Base-by-base conservation (phyloP, 2,797 vertebrate genomes). In the Lindbergichthys nudifrons region DNA sequence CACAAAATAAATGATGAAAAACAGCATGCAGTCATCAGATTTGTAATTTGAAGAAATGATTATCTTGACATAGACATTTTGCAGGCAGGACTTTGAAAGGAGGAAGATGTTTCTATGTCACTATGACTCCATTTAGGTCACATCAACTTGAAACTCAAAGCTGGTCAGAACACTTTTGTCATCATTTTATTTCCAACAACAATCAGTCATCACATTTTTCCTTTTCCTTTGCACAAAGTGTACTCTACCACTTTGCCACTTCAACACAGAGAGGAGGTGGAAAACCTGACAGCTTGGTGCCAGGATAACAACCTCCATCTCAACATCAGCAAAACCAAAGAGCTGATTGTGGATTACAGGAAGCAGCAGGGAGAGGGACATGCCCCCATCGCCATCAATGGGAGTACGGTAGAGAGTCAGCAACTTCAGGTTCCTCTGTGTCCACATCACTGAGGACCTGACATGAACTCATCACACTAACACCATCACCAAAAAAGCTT, bases 1-100 rank as follows among this genome's bases (percentile, higher is more conserved):
- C 19, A 56, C 12, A 18, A 19, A 21, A 32, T 52, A 59, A 41
- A 51, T 9, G 32, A 39, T 36, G 4, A n/a, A 13, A 6, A 36
- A 36, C 66, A 62, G 45, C 21, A 18, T 4, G 5, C 53, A 36
- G 43, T 2, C 21, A 21, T 47, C 41, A 26, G 46, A 14, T 41
- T 59, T 16, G 3, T 45, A 26, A 61, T 47, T 39, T 50, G 11
- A 51, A 14, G 3, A 36, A 19, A 39, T 59, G 1, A 65, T 69
- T 21, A 63, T 41, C 18, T 69, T 64, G 18, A 74, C 42, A 36
- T 52, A 75, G 32, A 43, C 45, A 39, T 51, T 65, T 69, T 48
- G 41, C 14, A n/a, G 46, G 66, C 59, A 64, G 23, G 23, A 14
- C 23, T 50, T 48, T 53, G 10, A 73, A 23, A 43, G 41, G 18